These are phyloP conservation scores for Drosophila punjabiensis DNA, from an alignment of 1,140 invertebrate species.

Conservation along the genomic window DNA sequence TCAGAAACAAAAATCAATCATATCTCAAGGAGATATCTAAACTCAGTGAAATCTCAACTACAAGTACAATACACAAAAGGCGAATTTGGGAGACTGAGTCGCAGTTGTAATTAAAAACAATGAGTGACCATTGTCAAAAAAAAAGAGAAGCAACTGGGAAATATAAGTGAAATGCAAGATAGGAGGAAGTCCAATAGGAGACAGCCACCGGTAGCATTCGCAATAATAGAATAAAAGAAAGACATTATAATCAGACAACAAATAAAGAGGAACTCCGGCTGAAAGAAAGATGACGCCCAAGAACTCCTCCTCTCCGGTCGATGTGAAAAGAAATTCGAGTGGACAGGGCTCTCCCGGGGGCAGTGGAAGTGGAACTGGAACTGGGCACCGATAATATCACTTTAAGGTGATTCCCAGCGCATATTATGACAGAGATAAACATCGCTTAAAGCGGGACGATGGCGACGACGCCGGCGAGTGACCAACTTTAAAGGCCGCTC, in stretches of 20 bases:
- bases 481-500: constrained; percentile 68
- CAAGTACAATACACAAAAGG: constrained; percentile 19
- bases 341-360: constrained; percentile 23
- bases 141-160: background rate
- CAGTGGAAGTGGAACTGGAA: constrained; percentile 9
- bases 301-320: constrained; percentile 16
- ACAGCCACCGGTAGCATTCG: constrained; percentile 3
- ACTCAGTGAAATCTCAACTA: constrained; percentile 31
- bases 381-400: constrained; percentile 71
- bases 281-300: constrained; percentile 23
- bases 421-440: constrained; percentile 83
- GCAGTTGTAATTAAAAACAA: constrained; percentile 50
- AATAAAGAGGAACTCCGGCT: constrained; percentile 24
- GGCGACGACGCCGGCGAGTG: constrained; percentile 30
- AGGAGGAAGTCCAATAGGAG: constrained; percentile 13
- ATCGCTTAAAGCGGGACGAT: constrained; percentile 64
- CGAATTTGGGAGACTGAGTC: background rate
- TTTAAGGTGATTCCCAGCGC: constrained; percentile 81
- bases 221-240: constrained; percentile 25
- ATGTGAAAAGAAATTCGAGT: constrained; percentile 46
- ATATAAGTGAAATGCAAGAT: constrained; percentile 41
- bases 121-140: constrained; percentile 63
- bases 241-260: constrained; percentile 63
- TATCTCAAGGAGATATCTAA: background rate
- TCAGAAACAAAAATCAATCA: background rate